Conservation (phyloP, 2,888 invertebrate species). For the Limnephilus auricula region DNA sequence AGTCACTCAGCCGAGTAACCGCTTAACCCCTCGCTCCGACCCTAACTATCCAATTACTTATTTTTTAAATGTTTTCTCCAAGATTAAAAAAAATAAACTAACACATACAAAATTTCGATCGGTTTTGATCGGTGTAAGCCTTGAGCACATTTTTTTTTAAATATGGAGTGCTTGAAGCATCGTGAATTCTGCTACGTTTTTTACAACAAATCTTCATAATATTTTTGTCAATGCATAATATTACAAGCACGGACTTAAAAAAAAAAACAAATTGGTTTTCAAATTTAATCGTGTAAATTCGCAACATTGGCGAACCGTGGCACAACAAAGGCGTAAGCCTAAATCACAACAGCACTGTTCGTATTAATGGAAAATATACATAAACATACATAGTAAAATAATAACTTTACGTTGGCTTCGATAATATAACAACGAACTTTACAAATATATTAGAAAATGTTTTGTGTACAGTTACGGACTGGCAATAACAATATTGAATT, state of each 20-base stretch:
- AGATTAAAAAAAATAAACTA: too few species aligned
- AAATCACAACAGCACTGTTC: not conserved
- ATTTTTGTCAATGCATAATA: not conserved
- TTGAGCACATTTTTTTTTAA: not conserved
- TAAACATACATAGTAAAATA: not conserved
- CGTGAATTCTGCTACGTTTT: not conserved
- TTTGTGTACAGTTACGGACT: not conserved
- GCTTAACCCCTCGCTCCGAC: too few species aligned
- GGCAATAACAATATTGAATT: too few species aligned
- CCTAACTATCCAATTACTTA: too few species aligned
- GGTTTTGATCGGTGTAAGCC: too few species aligned
- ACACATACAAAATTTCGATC: too few species aligned
- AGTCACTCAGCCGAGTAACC: too few species aligned
- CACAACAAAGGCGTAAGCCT: not conserved
- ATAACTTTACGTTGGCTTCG: conserved; percentile 2
- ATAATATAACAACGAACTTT: conserved; percentile 7
- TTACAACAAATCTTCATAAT: not conserved
- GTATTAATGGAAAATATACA: not conserved
- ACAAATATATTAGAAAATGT: conserved; percentile 15
- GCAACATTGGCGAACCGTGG: not conserved
- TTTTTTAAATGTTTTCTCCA: too few species aligned
- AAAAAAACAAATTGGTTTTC: not conserved
- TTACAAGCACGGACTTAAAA: not conserved
- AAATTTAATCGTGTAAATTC: not conserved
- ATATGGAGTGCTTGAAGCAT: not conserved